These are phyloP conservation scores for Thumatha senex DNA, from an alignment of 2,888 invertebrate species.

Conservation along the genomic window DNA sequence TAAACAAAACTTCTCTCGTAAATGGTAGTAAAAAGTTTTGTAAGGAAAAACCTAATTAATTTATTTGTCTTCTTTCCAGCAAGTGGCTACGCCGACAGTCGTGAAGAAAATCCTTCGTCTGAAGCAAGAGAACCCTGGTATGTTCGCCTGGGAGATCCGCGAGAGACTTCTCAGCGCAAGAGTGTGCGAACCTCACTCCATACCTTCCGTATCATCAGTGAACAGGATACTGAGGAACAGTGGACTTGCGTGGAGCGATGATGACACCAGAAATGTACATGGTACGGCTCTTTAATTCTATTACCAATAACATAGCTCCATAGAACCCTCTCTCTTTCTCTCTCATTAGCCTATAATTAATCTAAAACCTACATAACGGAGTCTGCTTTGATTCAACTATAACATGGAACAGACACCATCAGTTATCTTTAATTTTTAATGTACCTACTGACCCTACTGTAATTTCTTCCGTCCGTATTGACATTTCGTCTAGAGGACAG, in stretches of 20 bases:
- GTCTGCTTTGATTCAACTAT: too few species aligned
- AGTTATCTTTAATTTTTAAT: too few species aligned
- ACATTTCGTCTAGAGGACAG: too few species aligned
- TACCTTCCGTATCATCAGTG: constrained; percentile 97
- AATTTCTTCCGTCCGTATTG: too few species aligned
- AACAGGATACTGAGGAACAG: constrained; percentile 96
- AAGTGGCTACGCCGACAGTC: constrained; percentile 98
- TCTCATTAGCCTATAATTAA: too few species aligned
- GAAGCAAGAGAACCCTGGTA: constrained; percentile 97
- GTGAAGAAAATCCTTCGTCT: constrained; percentile 96
- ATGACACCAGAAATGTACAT: constrained; percentile 70
- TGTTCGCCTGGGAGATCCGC: constrained; percentile 98
- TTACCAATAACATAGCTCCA: neutral
- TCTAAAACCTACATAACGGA: too few species aligned
- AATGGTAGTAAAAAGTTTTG: too few species aligned
- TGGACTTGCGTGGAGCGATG: constrained; percentile 89
- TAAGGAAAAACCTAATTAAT: too few species aligned
- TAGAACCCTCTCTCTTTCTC: too few species aligned
- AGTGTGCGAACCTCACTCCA: constrained; percentile 94
- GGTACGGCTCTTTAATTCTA: constrained; percentile 43
- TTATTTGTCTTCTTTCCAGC: constrained; percentile 82
- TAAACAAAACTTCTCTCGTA: too few species aligned
- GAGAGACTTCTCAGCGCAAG: constrained; percentile 94
- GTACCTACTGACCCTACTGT: too few species aligned
- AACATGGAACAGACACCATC: too few species aligned